Percentiles rank a stretch among this genome's conserved stretches.
phyloP scores from a whole-genome alignment of 2,113 vertebrate genomes.

The Aphyosemion australe region DNA sequence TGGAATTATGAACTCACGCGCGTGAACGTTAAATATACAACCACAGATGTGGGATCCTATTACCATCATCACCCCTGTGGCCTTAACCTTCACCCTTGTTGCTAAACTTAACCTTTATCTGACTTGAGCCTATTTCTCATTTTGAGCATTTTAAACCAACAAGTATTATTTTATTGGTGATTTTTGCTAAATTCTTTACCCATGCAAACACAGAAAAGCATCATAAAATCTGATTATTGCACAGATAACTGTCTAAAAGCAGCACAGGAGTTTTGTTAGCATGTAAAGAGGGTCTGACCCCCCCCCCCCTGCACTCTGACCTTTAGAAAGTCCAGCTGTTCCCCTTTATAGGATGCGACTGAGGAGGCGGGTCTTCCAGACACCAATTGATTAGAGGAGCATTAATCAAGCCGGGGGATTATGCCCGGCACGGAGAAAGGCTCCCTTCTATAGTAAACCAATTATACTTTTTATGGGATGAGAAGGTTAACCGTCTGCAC shows the following conservation, averaged over 20 bases:
- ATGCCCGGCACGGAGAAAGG: constrained; percentile 83
- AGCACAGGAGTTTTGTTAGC: constrained; percentile 44
- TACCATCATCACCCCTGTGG: constrained; percentile 42
- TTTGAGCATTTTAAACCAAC: constrained; percentile 28
- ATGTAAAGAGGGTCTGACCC: too few species aligned
- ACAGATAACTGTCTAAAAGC: constrained; percentile 34
- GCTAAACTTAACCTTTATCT: constrained; percentile 59
- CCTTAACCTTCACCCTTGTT: constrained; percentile 59
- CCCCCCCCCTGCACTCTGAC: constrained; percentile 85
- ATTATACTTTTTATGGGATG: constrained; percentile 89
- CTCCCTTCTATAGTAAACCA: constrained; percentile 90
- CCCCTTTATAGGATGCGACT: constrained; percentile 87
- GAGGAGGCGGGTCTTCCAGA: constrained; percentile 87
- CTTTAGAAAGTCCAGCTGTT: constrained; percentile 95
- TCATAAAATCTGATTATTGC: constrained; percentile 18
- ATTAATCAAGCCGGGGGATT: constrained; percentile 97
- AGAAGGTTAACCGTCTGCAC: constrained; percentile 85
- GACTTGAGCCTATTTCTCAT: constrained; percentile 11
- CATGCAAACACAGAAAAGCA: constrained; percentile 10
- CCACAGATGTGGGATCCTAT: constrained; percentile 47
- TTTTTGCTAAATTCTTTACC: too few species aligned
- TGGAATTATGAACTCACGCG: constrained; percentile 21
- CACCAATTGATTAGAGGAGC: constrained; percentile 95
- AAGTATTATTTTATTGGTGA: not conserved
- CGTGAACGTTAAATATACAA: constrained; percentile 17